Conservation (phyloP, 2,888 invertebrate species). For the Euspilapteryx auroguttella region DNA sequence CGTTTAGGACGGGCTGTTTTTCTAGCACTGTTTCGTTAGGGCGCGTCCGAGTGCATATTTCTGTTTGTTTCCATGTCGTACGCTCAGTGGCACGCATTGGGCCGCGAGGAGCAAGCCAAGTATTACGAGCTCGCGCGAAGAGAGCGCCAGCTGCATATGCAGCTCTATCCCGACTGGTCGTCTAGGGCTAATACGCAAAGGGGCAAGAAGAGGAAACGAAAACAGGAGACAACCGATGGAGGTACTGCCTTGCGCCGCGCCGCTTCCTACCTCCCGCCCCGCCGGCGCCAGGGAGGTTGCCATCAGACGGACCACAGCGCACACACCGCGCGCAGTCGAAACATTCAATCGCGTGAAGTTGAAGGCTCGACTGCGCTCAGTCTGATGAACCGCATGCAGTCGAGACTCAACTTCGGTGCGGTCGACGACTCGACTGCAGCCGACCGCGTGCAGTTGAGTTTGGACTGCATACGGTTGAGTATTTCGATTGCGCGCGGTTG, state of each 20-base stretch:
- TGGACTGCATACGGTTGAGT: no score
- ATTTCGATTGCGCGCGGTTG: no score
- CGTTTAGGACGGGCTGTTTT: conserved; percentile 66
- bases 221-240: conserved; percentile 96
- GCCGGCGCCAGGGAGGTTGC: no score
- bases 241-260: conserved; percentile 68
- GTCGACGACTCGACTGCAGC: no score
- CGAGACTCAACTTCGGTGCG: no score
- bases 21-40: conserved; percentile 67
- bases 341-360: no score
- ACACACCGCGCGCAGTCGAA: no score
- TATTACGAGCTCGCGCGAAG: conserved; percentile 99
- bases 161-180: conserved; percentile 99
- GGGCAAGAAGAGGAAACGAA: conserved; percentile 99
- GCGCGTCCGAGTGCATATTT: conserved; percentile 55
- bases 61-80: conserved; percentile 57
- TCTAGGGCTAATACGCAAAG: conserved; percentile 99
- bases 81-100: conserved; percentile 98
- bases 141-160: conserved; percentile 98
- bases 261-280: conserved; percentile 7
- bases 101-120: conserved; percentile 98
- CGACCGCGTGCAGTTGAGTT: no score
- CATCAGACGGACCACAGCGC: no score
- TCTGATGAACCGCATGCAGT: no score
- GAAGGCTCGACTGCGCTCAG: no score